phyloP scores from a whole-genome alignment of 2,888 invertebrate genomes.

The Philonicus albiceps region DNA sequence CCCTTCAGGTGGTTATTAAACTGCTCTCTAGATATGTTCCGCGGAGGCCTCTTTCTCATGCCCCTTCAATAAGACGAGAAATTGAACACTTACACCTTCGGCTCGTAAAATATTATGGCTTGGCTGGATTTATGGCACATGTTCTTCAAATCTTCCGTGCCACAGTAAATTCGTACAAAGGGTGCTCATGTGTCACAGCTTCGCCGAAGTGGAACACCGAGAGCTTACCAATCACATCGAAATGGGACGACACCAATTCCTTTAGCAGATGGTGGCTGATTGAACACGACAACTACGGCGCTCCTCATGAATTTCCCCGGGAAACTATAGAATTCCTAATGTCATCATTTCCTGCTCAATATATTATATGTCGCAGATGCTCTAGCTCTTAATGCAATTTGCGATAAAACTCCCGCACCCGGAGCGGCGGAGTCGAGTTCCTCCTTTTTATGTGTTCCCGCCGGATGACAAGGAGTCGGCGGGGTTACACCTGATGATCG shows the following conservation, averaged over 20 bases:
- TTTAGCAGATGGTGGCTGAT: conserved; percentile 22
- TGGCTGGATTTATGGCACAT: neutral
- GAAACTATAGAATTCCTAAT: conserved; percentile 11
- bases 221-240: conserved; percentile 28
- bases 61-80: neutral
- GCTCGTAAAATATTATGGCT: neutral
- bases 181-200: neutral
- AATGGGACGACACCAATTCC: conserved; percentile 15
- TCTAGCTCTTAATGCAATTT: conserved; percentile 25
- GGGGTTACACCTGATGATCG: conserved; percentile 27
- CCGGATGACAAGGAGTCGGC: neutral
- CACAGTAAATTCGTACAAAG: neutral
- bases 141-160: neutral
- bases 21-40: neutral
- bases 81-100: neutral
- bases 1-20: neutral
- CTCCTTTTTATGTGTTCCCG: neutral
- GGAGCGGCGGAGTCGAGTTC: neutral
- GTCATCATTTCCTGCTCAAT: conserved; percentile 18
- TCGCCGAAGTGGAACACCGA: neutral
- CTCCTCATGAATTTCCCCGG: neutral
- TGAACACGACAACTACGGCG: neutral
- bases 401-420: neutral
- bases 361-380: conserved; percentile 13
- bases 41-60: neutral